Percentiles rank a stretch among this genome's conserved stretches.
phyloP scores from a whole-genome alignment of 2,888 invertebrate species.

The Drosophila anomelani region DNA sequence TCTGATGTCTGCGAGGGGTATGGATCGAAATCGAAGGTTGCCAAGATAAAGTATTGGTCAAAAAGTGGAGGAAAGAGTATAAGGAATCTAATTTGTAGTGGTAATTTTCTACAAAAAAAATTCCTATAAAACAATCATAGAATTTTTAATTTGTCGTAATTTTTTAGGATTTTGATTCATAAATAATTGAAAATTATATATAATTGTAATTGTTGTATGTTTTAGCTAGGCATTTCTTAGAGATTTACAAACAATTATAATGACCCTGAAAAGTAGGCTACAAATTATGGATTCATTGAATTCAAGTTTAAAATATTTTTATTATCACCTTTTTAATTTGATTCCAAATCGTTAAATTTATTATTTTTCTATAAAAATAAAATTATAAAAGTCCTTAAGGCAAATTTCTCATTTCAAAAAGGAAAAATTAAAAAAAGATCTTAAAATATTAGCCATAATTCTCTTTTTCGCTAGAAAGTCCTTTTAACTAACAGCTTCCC shows the following conservation, averaged over 20 bases:
- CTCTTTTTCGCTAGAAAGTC: neutral
- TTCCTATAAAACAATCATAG: neutral
- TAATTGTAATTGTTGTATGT: neutral
- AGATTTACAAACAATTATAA: neutral
- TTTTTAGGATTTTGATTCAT: no score
- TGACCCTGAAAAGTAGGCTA: neutral
- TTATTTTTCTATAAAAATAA: neutral
- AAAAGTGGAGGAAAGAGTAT: neutral
- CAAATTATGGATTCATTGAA: neutral
- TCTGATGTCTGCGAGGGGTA: constrained; percentile 4
- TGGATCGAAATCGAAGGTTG: constrained; percentile 26
- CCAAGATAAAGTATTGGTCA: constrained; percentile 4
- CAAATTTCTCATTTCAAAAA: neutral
- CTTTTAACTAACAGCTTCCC: neutral
- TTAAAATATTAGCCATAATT: neutral
- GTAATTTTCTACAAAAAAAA: neutral
- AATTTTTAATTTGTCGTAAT: neutral
- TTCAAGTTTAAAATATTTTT: neutral
- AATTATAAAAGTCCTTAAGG: no score
- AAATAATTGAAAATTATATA: no score
- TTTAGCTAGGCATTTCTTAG: neutral
- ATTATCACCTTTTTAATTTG: no score
- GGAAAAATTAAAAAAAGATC: neutral
- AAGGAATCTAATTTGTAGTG: neutral
- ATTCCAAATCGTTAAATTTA: neutral